phyloP scores from a whole-genome alignment of 1,140 invertebrate species.

The Meloidogyne floridensis region DNA sequence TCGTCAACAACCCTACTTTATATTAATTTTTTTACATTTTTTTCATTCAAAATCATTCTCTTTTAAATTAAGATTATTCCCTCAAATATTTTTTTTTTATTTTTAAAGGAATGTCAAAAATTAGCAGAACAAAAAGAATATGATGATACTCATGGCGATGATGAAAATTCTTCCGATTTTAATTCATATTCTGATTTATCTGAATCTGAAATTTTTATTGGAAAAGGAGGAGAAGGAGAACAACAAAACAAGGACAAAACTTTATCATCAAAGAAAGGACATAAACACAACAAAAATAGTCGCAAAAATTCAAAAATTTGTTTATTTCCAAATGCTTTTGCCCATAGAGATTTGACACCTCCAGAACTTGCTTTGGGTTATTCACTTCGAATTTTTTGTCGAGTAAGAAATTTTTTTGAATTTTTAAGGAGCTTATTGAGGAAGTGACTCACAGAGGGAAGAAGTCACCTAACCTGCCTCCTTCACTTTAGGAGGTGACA shows the following conservation, averaged over 20 bases:
- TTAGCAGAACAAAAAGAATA: constrained; percentile 12
- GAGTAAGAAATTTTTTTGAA: constrained; percentile 8
- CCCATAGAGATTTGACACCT: constrained; percentile 24
- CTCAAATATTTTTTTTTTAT: not conserved
- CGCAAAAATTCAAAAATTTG: not conserved
- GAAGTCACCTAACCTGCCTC: too few relatives aligned
- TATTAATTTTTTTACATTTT: too few relatives aligned
- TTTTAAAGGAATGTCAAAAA: constrained; percentile 23
- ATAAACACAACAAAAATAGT: not conserved
- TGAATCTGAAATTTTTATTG: constrained; percentile 12
- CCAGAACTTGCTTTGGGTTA: constrained; percentile 28
- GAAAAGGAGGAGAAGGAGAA: not conserved
- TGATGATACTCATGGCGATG: not conserved
- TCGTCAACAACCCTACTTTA: too few relatives aligned
- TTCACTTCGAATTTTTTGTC: constrained; percentile 21
- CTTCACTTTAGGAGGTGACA: too few relatives aligned
- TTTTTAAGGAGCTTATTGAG: not conserved
- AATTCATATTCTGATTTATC: constrained; percentile 24
- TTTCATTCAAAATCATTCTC: too few relatives aligned
- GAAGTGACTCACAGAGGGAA: too few relatives aligned
- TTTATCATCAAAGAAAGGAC: not conserved
- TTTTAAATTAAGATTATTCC: not conserved
- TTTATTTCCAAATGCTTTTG: constrained; percentile 18
- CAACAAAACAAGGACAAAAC: not conserved
- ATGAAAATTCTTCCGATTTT: not conserved